phyloP scores from a whole-genome alignment of 2,113 vertebrate species.

The Leptobrachium ailaonicum region DNA sequence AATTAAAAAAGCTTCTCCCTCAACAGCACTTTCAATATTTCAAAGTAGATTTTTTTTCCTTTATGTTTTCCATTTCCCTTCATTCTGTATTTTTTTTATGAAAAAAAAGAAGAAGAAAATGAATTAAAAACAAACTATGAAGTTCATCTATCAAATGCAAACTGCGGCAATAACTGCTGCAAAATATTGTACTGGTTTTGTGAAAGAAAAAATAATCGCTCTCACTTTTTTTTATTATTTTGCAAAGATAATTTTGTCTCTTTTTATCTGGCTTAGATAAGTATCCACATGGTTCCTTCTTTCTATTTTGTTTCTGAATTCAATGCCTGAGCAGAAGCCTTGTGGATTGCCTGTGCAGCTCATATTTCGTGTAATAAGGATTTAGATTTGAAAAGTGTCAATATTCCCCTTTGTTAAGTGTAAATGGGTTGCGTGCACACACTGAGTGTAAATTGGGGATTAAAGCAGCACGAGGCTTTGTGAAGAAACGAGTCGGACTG shows the following conservation, averaged over 20 bases:
- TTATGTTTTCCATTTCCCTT: not conserved
- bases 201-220: not conserved
- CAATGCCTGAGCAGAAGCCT: not conserved
- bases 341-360: not conserved
- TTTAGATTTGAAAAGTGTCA: not conserved
- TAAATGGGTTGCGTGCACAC: not conserved
- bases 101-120: not conserved
- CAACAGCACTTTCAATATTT: conserved; percentile 29
- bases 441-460: not conserved
- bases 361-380: not conserved
- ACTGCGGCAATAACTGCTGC: not conserved
- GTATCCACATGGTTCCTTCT: not conserved
- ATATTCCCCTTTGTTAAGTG: not conserved
- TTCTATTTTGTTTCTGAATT: not conserved
- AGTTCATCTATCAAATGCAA: conserved; percentile 1
- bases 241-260: not conserved
- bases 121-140: conserved; percentile 15
- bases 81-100: not conserved
- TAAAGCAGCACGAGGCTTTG: not conserved
- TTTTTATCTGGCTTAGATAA: not conserved
- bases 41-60: conserved; percentile 11
- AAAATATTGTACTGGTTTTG: conserved; percentile 1
- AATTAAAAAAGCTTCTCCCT: conserved; percentile 2
- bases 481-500: not conserved
- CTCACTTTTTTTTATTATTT: not conserved